Conservation (phyloP, 2,888 invertebrate genomes). For the Napeogenes inachia region DNA sequence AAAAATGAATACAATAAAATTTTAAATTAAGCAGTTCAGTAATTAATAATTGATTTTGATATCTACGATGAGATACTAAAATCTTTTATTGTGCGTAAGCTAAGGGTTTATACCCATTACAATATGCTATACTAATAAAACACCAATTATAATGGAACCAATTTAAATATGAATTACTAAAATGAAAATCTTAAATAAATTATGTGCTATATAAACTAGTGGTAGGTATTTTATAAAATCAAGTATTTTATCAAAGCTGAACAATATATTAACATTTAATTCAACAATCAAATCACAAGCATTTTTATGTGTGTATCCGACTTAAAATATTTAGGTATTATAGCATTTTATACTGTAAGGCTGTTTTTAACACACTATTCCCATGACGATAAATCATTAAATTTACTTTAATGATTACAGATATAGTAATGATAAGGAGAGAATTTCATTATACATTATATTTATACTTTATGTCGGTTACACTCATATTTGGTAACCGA, state of each 20-base stretch:
- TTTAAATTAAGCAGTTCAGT: background rate
- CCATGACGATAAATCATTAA: too few relatives aligned
- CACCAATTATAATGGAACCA: background rate
- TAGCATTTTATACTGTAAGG: too few relatives aligned
- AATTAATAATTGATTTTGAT: background rate
- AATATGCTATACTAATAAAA: background rate
- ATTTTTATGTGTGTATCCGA: slow-evolving; percentile 7
- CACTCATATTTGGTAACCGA: slow-evolving; percentile 32
- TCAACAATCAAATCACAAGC: slow-evolving; percentile 28
- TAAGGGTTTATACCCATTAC: slow-evolving; percentile 8
- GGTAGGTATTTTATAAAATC: slow-evolving; percentile 9
- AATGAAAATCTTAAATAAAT: background rate
- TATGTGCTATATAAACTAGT: slow-evolving; percentile 2
- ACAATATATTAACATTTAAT: slow-evolving; percentile 16
- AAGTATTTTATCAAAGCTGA: slow-evolving; percentile 16
- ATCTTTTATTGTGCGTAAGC: slow-evolving; percentile 16
- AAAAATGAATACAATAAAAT: too few relatives aligned
- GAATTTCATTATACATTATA: background rate
- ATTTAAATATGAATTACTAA: background rate
- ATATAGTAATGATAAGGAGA: background rate
- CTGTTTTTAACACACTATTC: too few relatives aligned
- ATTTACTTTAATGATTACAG: too few relatives aligned
- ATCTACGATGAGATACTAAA: background rate
- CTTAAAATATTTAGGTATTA: background rate
- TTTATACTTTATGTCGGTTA: background rate